Percentiles rank a stretch among this genome's conserved stretches.
Conservation (phyloP, 2,888 invertebrate species). For the Chrysomela aeneicollis region DNA sequence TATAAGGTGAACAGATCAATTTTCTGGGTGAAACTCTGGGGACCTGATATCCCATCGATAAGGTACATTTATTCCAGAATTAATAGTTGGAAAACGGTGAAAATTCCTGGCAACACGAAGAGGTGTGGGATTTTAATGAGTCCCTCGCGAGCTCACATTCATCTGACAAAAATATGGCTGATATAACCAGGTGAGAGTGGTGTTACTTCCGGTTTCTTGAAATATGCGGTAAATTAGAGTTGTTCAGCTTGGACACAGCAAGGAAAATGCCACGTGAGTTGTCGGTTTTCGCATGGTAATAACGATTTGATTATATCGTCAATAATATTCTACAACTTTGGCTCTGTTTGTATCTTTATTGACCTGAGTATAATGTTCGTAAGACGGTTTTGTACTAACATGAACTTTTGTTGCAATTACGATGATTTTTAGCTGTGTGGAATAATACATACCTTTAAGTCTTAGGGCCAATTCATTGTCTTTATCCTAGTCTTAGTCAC, state of each 20-base stretch:
- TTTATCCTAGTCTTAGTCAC: too few species aligned
- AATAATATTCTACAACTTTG: too few species aligned
- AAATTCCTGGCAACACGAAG: not conserved
- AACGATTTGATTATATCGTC: too few species aligned
- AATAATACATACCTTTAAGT: too few species aligned
- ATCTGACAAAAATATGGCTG: not conserved
- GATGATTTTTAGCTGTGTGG: too few species aligned
- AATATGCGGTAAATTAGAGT: not conserved
- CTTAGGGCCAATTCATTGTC: too few species aligned
- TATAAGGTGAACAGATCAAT: not conserved
- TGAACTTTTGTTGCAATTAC: too few species aligned
- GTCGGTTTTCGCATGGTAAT: too few species aligned
- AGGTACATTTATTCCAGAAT: not conserved
- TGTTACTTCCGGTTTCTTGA: constrained; percentile 3
- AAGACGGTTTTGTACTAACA: too few species aligned
- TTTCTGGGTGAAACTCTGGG: not conserved
- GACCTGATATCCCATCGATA: not conserved
- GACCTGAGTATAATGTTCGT: too few species aligned
- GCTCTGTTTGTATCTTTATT: too few species aligned
- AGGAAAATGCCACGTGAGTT: not conserved
- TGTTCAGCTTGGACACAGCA: not conserved
- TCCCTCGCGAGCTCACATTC: not conserved
- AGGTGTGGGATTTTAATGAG: constrained; percentile 5
- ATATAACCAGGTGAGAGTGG: not conserved
- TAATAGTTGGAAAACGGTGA: not conserved